phyloP scores from a whole-genome alignment of 1,140 invertebrate species.

The Ruditapes philippinarum region DNA sequence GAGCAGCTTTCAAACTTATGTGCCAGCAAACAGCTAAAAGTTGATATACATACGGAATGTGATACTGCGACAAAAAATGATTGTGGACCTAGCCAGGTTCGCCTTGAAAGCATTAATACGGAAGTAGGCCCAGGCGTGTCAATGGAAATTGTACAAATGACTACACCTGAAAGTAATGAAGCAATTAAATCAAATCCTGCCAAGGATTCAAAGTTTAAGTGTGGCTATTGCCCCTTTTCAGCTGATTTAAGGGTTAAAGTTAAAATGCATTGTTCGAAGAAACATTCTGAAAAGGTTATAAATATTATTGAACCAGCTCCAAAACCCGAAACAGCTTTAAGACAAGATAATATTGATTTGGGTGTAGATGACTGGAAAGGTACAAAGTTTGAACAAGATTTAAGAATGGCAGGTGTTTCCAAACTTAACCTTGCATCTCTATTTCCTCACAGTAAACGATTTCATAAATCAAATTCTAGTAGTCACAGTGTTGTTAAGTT shows the following conservation, averaged over 20 bases:
- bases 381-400: slow-evolving; percentile 65
- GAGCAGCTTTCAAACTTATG: slow-evolving; percentile 36
- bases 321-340: not conserved
- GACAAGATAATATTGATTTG: slow-evolving; percentile 16
- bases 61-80: not conserved
- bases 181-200: not conserved
- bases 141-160: slow-evolving; percentile 26
- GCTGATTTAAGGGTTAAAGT: slow-evolving; percentile 55
- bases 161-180: not conserved
- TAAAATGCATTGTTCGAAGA: slow-evolving; percentile 56
- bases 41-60: not conserved
- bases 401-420: slow-evolving; percentile 45
- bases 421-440: slow-evolving; percentile 60
- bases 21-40: not conserved
- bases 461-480: slow-evolving; percentile 4
- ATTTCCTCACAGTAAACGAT: slow-evolving; percentile 53
- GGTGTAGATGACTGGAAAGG: slow-evolving; percentile 49
- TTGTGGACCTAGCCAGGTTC: not conserved
- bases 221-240: slow-evolving; percentile 58
- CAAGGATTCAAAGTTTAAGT: slow-evolving; percentile 46
- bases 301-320: slow-evolving; percentile 18
- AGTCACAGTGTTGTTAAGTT: too few relatives aligned
- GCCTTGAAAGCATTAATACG: not conserved
- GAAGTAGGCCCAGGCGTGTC: slow-evolving; percentile 18
- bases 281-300: slow-evolving; percentile 23